Evolutionary conservation across 2,797 vertebrate species (phyloP).

Genomic region (Karalla daura): DNA sequence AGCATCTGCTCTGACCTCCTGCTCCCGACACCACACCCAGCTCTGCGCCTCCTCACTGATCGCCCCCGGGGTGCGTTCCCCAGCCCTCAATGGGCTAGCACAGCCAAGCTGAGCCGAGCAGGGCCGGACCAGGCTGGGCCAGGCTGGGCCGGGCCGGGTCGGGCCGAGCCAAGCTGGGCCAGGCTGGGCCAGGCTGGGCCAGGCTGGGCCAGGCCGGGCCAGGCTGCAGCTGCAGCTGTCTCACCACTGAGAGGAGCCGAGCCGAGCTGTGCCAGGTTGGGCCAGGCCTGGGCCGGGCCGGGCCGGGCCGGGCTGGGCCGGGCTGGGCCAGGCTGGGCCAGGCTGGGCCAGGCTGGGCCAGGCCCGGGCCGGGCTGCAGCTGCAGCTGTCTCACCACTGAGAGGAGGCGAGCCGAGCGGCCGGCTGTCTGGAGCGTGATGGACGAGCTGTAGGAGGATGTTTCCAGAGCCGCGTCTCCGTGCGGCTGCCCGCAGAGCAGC

Average conservation of each 20-base stretch:
- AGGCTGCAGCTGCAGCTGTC: no score
- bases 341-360: no score
- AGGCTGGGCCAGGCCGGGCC: no score
- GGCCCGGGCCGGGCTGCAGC: slow-evolving; percentile 80
- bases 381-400: slow-evolving; percentile 94
- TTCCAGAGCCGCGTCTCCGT: slow-evolving; percentile 91
- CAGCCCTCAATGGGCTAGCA: slow-evolving; percentile 83
- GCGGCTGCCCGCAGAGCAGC: slow-evolving; percentile 85
- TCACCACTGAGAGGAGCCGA: no score
- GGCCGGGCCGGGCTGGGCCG: no score
- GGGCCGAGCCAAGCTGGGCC: no score
- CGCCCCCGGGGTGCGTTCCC: slow-evolving; percentile 14
- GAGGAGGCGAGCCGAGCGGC: slow-evolving; percentile 93
- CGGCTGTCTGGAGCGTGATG: slow-evolving; percentile 91
- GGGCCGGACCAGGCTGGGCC: slow-evolving; percentile 80
- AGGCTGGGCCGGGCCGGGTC: no score
- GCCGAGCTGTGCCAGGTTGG: no score
- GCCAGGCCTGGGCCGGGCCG: no score
- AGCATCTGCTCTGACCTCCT: not conserved
- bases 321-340: no score
- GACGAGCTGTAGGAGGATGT: slow-evolving; percentile 94
- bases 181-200: no score
- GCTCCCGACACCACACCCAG: not conserved
- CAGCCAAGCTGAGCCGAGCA: slow-evolving; percentile 81
- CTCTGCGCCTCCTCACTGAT: not conserved